phyloP scores from a whole-genome alignment of 2,888 invertebrate genomes.

The Gari tellinella region DNA sequence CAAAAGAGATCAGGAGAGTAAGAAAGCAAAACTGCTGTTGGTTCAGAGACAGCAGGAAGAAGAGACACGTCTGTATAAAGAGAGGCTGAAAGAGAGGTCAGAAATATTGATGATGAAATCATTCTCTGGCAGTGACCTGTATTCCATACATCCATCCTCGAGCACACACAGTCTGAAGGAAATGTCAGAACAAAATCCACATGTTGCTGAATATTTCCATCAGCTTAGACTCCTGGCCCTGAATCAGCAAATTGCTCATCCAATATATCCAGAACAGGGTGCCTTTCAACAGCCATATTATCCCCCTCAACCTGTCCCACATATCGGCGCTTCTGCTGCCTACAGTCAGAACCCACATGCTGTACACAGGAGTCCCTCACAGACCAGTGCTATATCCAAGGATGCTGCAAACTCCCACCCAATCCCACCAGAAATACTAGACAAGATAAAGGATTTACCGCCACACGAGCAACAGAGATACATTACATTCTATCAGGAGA shows the following conservation, averaged over 20 bases:
- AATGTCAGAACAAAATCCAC: constrained; percentile 7
- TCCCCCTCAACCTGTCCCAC: neutral
- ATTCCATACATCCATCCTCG: too few species aligned
- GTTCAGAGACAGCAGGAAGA: constrained; percentile 24
- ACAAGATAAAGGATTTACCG: too few species aligned
- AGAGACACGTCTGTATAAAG: constrained; percentile 15
- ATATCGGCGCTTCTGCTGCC: neutral
- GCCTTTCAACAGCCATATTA: neutral
- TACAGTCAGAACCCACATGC: neutral
- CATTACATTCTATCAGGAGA: too few species aligned
- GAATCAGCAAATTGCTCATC: neutral
- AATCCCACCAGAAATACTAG: too few species aligned
- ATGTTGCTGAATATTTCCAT: constrained; percentile 11
- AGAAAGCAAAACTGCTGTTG: constrained; percentile 18
- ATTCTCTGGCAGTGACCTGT: too few species aligned
- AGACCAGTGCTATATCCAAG: neutral
- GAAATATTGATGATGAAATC: constrained; percentile 1
- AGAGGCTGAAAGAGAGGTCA: constrained; percentile 12
- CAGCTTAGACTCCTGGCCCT: neutral
- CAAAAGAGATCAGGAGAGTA: constrained; percentile 33
- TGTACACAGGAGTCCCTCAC: neutral
- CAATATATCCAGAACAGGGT: neutral
- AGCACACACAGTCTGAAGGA: constrained; percentile 14
- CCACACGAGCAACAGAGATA: too few species aligned
- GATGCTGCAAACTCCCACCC: too few species aligned